phyloP scores from a whole-genome alignment of 2,113 vertebrate species.

The Gallinago jamesoni region DNA sequence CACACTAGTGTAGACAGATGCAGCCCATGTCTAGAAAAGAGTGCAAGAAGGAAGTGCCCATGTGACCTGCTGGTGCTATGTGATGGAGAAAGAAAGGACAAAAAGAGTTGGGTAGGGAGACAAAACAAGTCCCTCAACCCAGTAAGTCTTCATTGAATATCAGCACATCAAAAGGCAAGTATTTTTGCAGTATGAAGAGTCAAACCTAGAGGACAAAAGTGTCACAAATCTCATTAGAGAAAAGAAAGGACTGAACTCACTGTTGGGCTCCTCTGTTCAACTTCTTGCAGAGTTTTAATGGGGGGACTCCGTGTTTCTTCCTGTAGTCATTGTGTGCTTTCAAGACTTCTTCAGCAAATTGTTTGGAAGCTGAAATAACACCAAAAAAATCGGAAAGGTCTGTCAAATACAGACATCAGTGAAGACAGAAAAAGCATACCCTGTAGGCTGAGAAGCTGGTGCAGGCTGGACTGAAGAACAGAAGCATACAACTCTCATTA shows the following conservation, averaged over 20 bases:
- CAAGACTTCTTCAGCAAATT: slow-evolving; percentile 89
- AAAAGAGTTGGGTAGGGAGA: not conserved
- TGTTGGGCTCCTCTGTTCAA: slow-evolving; percentile 87
- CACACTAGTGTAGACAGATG: not conserved
- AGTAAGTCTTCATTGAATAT: not conserved
- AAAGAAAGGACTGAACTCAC: slow-evolving; percentile 76
- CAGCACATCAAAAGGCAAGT: not conserved
- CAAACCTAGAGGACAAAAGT: not conserved
- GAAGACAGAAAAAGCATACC: not conserved
- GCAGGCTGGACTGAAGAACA: not conserved
- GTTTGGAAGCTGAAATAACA: slow-evolving; percentile 86
- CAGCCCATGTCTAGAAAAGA: not conserved
- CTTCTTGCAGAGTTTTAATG: slow-evolving; percentile 88
- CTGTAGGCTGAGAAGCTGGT: not conserved
- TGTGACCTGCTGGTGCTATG: not conserved
- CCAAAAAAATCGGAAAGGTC: not conserved
- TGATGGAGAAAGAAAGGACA: not conserved
- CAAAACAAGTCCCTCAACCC: not conserved
- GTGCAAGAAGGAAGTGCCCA: not conserved
- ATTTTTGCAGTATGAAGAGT: not conserved
- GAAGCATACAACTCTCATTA: not conserved
- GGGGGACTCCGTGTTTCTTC: slow-evolving; percentile 86
- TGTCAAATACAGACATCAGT: not conserved
- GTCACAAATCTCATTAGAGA: not conserved
- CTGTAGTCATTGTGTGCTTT: slow-evolving; percentile 91